Evolutionary conservation across 2,113 vertebrate species (phyloP).

Genomic region (Podiceps cristatus): DNA sequence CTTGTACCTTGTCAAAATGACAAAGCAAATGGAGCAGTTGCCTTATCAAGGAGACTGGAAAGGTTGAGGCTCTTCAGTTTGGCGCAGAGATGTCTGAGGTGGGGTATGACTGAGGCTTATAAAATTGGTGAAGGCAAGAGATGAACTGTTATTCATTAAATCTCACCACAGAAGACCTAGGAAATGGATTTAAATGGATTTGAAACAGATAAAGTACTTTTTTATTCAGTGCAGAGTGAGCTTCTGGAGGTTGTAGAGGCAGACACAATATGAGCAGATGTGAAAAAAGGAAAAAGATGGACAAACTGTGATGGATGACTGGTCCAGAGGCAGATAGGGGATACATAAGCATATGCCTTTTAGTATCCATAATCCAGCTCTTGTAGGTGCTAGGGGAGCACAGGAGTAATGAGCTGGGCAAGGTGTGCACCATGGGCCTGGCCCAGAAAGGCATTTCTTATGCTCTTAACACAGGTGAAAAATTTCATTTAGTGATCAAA

Average conservation of each 20-base stretch:
- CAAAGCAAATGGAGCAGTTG: background rate
- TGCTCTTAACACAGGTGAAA: background rate
- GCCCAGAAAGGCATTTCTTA: background rate
- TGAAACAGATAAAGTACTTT: background rate
- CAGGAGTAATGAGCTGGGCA: background rate
- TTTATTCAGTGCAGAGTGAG: background rate
- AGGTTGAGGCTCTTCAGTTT: background rate
- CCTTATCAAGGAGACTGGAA: background rate
- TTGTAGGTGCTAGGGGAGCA: background rate
- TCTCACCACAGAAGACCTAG: background rate
- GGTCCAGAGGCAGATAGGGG: background rate
- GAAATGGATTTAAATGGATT: background rate
- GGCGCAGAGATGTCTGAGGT: background rate
- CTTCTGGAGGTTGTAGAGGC: background rate
- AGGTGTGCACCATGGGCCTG: background rate
- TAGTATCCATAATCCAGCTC: background rate
- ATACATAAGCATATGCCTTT: background rate
- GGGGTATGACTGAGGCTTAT: background rate
- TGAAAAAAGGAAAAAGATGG: background rate
- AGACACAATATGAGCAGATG: background rate
- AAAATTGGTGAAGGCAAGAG: background rate
- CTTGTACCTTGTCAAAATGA: conserved; percentile 2
- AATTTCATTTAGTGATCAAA: accelerated
- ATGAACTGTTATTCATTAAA: background rate
- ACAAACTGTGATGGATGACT: background rate